Base-by-base conservation (phyloP, 2,888 invertebrate species). In the Beris morrisii region DNA sequence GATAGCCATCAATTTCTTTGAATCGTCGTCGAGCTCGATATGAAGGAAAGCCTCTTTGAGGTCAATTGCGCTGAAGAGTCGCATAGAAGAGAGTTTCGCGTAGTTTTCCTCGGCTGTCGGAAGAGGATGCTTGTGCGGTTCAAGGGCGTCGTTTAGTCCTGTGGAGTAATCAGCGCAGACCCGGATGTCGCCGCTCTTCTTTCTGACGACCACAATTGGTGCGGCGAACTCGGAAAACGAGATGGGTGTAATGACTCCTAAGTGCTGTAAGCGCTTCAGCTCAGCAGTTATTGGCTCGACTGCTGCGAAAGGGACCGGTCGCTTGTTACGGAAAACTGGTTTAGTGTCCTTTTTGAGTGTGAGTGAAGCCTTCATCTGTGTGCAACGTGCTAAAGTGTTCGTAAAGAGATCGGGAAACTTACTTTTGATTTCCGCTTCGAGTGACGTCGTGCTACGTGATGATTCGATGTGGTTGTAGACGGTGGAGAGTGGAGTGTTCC, bases 1-100 rank as follows among this genome's bases (percentile, higher is more conserved):
- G 31, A 55, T 55, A 38, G 55, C 13, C 55, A 55, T 32, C 31
- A 55, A 12, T 55, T 55, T 55, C 38, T 55, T 55, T 50, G 50
- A 15, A 15, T 50, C 50, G 6, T 15, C 50, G 50, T 50, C 50
- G 15, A 50, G 50, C 50, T 50, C 50, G 15, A 50, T 50, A 50
- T 50, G 15, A 3, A 50, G 50, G 4, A 13, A 38, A 11, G 57
- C 57, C 31, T 57, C 57, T 12, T 31, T 32, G 9, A 38, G 43
- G 13, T 57, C 38, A 15, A 57, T 57, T 32, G 31, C 9, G 11
- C 4, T 57, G 13, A 57, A 57, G 4, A 43, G 22, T 15, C 43
- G 12, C 22, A 31, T 44, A 44, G 7, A 22, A 5, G 43, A 15
- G 13, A 57, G 13, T 22, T 44, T 44, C 6, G 57, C 5, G 44